Percentiles rank a stretch among this genome's conserved stretches.
Conservation (phyloP, 1,140 invertebrate genomes). For the Ceratina japonica region DNA sequence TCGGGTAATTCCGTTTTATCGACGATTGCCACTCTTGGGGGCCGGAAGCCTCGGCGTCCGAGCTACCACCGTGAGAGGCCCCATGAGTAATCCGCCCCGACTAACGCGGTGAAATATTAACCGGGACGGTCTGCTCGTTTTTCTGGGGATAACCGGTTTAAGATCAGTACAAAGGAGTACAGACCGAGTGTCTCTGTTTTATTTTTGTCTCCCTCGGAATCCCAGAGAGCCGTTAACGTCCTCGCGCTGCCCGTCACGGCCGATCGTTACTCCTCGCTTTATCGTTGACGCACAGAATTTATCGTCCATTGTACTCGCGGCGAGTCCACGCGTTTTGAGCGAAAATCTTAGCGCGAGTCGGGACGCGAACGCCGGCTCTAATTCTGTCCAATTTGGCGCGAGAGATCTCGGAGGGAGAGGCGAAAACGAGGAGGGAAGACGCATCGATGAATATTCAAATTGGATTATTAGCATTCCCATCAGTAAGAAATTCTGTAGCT, state of each 20-base stretch:
- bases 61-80: constrained; percentile 2
- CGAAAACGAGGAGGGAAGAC: neutral
- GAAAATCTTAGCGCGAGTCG: neutral
- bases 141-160: no score
- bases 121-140: no score
- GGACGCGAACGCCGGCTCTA: no score
- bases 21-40: constrained; percentile 46
- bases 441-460: no score
- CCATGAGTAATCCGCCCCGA: constrained; percentile 36
- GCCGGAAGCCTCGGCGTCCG: neutral
- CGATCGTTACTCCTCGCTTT: neutral
- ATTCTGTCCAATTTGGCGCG: no score
- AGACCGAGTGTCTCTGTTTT: no score
- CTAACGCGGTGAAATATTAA: constrained; percentile 47
- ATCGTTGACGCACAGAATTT: neutral
- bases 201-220: neutral
- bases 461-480: neutral
- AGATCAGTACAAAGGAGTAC: no score
- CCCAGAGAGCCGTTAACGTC: neutral
- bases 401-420: no score
- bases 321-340: neutral
- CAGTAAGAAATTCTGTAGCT: neutral
- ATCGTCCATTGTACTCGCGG: neutral
- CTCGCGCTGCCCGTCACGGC: neutral
- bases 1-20: constrained; percentile 46